Evolutionary conservation across 2,888 invertebrate genomes (phyloP).

Genomic region (Trissoscelio sp.): DNA sequence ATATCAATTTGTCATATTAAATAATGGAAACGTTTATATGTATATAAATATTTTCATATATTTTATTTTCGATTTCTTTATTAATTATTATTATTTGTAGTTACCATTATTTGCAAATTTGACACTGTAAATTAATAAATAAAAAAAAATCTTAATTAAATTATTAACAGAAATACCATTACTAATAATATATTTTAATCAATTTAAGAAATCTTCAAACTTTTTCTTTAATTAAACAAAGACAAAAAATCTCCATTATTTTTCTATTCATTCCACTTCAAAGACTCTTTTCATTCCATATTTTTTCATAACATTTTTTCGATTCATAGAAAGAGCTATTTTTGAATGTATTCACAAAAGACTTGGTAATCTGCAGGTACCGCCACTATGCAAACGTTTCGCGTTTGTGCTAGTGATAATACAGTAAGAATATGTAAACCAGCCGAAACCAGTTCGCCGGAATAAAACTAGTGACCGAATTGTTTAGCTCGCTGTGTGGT

Average conservation of each 20-base stretch:
- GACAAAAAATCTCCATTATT: neutral
- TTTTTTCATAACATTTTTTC: neutral
- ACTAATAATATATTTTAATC: too few relatives aligned
- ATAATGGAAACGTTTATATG: too few relatives aligned
- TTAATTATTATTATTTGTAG: too few relatives aligned
- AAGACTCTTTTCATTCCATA: neutral
- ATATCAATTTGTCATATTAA: too few relatives aligned
- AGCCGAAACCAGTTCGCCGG: neutral
- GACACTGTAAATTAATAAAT: too few relatives aligned
- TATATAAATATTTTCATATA: too few relatives aligned
- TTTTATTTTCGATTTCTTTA: too few relatives aligned
- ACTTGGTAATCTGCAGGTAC: conserved; percentile 9
- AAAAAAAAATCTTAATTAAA: too few relatives aligned
- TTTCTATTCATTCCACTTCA: too few relatives aligned
- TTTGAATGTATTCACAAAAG: neutral
- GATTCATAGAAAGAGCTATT: neutral
- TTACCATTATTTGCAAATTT: too few relatives aligned
- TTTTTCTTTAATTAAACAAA: neutral
- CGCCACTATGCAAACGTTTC: conserved; percentile 4
- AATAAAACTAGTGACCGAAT: conserved; percentile 39
- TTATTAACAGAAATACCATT: neutral
- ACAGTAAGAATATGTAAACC: conserved; percentile 14
- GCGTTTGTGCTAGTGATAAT: too few relatives aligned
- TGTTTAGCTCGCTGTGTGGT: conserved; percentile 47
- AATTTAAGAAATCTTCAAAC: too few relatives aligned